A percentile compares a stretch with the other conserved stretches of the same genome.
These are phyloP conservation scores for Asteroscopus sphinx DNA, from an alignment of 2,888 invertebrate genomes.

Conservation along the genomic window DNA sequence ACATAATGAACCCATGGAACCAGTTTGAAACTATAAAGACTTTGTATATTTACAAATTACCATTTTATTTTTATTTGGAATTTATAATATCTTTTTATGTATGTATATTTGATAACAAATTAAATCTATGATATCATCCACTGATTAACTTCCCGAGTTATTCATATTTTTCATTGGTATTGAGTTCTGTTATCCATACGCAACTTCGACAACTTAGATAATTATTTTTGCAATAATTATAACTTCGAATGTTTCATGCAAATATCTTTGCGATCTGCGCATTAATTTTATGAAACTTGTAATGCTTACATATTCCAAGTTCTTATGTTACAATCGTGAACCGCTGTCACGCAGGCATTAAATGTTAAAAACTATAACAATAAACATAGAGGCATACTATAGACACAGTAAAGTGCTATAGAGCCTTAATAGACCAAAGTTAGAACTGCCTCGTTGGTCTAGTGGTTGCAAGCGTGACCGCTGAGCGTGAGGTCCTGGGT, in stretches of 20 bases:
- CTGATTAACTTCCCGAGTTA: slow-evolving; percentile 18
- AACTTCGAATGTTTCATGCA: slow-evolving; percentile 19
- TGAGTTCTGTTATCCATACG: slow-evolving; percentile 2
- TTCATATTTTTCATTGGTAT: slow-evolving; percentile 7
- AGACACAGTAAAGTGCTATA: slow-evolving; percentile 6
- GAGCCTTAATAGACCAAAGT: too few relatives aligned
- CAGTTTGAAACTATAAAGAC: slow-evolving; percentile 9
- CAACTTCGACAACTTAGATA: slow-evolving; percentile 8
- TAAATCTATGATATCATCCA: slow-evolving; percentile 37
- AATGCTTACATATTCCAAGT: slow-evolving; percentile 40
- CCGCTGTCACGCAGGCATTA: slow-evolving; percentile 55
- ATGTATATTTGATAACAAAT: slow-evolving; percentile 24
- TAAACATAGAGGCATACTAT: slow-evolving; percentile 13
- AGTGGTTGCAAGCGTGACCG: too few relatives aligned
- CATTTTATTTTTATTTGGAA: slow-evolving; percentile 13
- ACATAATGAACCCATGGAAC: slow-evolving; percentile 29
- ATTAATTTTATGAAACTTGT: slow-evolving; percentile 36
- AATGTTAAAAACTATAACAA: slow-evolving; percentile 55
- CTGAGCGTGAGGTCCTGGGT: too few relatives aligned
- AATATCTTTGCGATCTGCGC: slow-evolving; percentile 20
- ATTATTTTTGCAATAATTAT: slow-evolving; percentile 11
- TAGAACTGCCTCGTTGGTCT: too few relatives aligned
- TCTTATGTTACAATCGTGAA: slow-evolving; percentile 42
- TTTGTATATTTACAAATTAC: slow-evolving; percentile 2
- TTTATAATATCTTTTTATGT: not conserved